These are phyloP conservation scores for Meandrina meandrites DNA, from an alignment of 92 coral and sea anemone genomes.

Conservation along the genomic window DNA sequence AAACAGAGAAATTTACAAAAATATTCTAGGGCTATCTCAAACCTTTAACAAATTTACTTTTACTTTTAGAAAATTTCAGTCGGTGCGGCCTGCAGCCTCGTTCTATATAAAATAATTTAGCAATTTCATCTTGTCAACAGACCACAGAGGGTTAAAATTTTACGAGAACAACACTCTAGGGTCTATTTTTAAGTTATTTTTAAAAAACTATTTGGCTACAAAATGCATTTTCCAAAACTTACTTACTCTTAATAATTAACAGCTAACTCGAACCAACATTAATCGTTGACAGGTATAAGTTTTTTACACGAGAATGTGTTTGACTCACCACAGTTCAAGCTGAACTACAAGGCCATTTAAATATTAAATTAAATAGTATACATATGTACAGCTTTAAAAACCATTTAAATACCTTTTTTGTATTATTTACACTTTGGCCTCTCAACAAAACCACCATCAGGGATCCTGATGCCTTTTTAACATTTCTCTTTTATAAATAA, in stretches of 20 bases:
- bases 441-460: conserved; percentile 31
- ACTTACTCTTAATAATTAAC: conserved; percentile 29
- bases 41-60: conserved; percentile 68
- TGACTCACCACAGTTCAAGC: conserved; percentile 46
- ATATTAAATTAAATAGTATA: conserved; percentile 85
- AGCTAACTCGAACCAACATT: conserved; percentile 36
- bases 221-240: conserved; percentile 75
- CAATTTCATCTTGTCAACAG: conserved; percentile 30
- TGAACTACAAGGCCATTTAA: conserved; percentile 88
- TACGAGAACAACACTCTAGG: conserved; percentile 22
- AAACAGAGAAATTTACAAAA: conserved; percentile 62
- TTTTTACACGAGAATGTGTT: conserved; percentile 45
- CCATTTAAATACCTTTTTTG: conserved; percentile 64
- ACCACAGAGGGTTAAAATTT: conserved; percentile 15
- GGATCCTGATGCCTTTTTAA: conserved; percentile 17
- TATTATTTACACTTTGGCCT: conserved; percentile 48
- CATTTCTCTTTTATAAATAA: conserved; percentile 38
- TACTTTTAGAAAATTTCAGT: conserved; percentile 66
- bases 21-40: conserved; percentile 66
- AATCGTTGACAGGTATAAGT: conserved; percentile 11
- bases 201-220: conserved; percentile 99
- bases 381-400: conserved; percentile 78
- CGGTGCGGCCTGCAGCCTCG: conserved; percentile 53
- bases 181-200: conserved; percentile 64
- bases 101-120: conserved; percentile 71